A percentile compares a stretch with the other conserved stretches of the same genome.
Evolutionary conservation across 2,797 vertebrate genomes (phyloP).

Genomic region (Lacerta agilis): DNA sequence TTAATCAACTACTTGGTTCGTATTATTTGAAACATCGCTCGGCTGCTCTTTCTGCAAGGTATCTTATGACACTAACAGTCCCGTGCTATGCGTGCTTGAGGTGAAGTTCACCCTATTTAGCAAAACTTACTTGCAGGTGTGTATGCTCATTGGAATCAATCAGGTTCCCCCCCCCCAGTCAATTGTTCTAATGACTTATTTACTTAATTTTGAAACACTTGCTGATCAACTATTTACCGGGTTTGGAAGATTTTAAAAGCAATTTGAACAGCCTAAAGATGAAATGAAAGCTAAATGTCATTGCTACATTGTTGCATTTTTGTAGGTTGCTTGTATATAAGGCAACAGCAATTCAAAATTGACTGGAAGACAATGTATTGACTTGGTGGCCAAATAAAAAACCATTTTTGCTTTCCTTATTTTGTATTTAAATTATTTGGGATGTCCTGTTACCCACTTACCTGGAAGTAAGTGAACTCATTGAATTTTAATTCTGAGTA

Average conservation of each 20-base stretch:
- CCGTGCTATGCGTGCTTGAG: background rate
- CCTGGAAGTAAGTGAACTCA: background rate
- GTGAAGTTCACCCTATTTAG: background rate
- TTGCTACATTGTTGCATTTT: background rate
- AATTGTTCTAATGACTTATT: background rate
- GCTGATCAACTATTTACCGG: background rate
- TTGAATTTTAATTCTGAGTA: background rate
- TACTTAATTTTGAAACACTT: background rate
- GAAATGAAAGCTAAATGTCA: background rate
- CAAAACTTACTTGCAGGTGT: background rate
- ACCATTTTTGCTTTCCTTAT: background rate
- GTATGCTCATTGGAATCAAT: background rate
- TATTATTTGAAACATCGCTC: background rate
- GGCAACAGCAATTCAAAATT: background rate
- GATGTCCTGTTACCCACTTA: background rate
- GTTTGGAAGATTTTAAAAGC: background rate
- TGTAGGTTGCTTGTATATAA: background rate
- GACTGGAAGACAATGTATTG: background rate
- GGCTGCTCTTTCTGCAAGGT: background rate
- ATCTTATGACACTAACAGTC: background rate
- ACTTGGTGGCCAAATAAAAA: too few species aligned
- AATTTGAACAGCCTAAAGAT: background rate
- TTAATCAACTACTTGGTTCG: background rate
- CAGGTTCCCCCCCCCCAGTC: background rate
- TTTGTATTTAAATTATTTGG: constrained; percentile 8